Evolutionary conservation across 2,797 vertebrate species (phyloP).

Genomic region (Vultur gryphus): DNA sequence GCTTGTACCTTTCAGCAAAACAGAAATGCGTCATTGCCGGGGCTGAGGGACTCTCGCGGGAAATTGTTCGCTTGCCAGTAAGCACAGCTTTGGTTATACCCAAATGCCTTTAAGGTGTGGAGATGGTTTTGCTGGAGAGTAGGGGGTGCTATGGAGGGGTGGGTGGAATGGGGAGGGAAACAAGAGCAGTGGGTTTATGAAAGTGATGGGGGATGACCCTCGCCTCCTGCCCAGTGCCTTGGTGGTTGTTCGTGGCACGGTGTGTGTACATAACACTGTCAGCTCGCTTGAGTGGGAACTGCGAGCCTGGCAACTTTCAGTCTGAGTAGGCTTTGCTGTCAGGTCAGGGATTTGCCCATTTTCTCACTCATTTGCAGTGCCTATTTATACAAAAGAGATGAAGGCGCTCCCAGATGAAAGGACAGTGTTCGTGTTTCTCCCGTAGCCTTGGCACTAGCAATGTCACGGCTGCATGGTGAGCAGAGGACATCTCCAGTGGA

Average conservation of each 20-base stretch:
- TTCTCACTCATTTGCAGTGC: neutral
- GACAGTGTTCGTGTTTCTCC: neutral
- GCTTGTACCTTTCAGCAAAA: slow-evolving; percentile 23
- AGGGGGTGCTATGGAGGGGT: neutral
- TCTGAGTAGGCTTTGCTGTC: neutral
- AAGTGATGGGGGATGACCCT: neutral
- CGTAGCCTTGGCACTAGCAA: neutral
- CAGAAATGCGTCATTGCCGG: neutral
- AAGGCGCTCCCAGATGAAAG: neutral
- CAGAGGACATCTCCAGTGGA: neutral
- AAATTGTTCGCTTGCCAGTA: neutral
- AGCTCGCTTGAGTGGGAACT: accelerated
- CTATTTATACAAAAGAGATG: neutral
- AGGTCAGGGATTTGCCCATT: neutral
- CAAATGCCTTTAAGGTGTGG: neutral
- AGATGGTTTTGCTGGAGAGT: neutral
- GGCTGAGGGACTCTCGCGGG: neutral
- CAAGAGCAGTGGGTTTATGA: accelerated
- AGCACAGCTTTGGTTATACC: neutral
- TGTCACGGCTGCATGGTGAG: neutral
- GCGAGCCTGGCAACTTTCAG: neutral
- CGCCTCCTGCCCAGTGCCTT: neutral
- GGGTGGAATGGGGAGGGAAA: neutral
- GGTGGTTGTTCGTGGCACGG: accelerated
- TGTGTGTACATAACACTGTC: accelerated